A percentile compares a stretch with the other conserved stretches of the same genome.
Evolutionary conservation across 2,888 invertebrate species (phyloP).

Genomic region (Ommatoiulus sabulosus): DNA sequence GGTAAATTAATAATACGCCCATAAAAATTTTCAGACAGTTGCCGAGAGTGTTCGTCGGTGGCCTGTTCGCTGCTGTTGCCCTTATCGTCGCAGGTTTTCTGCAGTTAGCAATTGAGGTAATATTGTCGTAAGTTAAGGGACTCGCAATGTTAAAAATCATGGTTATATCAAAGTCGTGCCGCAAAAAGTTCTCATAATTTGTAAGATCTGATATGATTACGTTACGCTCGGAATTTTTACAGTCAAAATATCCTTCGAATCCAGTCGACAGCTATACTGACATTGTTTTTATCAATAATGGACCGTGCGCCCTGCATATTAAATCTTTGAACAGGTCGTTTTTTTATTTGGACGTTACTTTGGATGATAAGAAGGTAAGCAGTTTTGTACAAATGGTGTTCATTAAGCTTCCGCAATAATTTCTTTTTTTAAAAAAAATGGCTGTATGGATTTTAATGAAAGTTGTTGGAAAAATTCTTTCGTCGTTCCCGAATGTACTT

Average conservation of each 20-base stretch:
- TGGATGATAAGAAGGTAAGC: background rate
- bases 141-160: too few relatives aligned
- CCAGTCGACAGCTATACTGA: background rate
- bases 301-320: background rate
- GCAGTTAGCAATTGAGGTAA: constrained; percentile 79
- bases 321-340: background rate
- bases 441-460: too few relatives aligned
- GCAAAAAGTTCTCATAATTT: too few relatives aligned
- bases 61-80: constrained; percentile 83
- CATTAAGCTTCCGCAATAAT: too few relatives aligned
- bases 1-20: too few relatives aligned
- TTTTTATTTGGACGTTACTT: background rate
- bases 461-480: too few relatives aligned
- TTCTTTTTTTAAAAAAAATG: too few relatives aligned
- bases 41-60: constrained; percentile 89
- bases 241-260: background rate
- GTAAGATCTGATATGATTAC: too few relatives aligned
- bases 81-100: constrained; percentile 89
- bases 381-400: too few relatives aligned
- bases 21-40: constrained; percentile 79
- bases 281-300: constrained; percentile 39
- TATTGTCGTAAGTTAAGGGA: too few relatives aligned
- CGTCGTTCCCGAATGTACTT: too few relatives aligned
- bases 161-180: too few relatives aligned
- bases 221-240: background rate